Evolutionary conservation across 2,888 invertebrate species (phyloP).

Genomic region (Lithophane ornitopus): DNA sequence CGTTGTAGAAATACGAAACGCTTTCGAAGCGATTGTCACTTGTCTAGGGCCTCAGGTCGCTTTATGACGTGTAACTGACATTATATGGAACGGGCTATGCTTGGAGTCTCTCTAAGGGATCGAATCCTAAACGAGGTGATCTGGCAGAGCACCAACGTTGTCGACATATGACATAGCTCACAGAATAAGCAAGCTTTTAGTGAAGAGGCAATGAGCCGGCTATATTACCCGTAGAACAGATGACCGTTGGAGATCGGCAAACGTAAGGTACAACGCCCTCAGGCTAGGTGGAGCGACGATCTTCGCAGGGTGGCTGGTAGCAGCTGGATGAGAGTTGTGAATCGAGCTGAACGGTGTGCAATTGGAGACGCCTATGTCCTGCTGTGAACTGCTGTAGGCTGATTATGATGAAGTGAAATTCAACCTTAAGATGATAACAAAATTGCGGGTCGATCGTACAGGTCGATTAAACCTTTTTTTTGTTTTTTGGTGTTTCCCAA

Average conservation of each 20-base stretch:
- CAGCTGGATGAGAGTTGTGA: neutral
- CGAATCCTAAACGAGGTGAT: neutral
- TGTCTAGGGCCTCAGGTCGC: too few relatives aligned
- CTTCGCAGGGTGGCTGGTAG: too few relatives aligned
- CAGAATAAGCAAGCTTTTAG: neutral
- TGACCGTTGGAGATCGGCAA: too few relatives aligned
- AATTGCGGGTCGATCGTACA: too few relatives aligned
- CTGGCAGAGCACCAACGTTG: neutral
- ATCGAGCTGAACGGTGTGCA: neutral
- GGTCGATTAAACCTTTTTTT: neutral
- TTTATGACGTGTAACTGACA: too few relatives aligned
- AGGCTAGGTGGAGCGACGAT: too few relatives aligned
- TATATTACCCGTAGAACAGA: neutral
- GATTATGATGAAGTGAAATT: neutral
- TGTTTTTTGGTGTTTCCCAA: too few relatives aligned
- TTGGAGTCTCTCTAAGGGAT: neutral
- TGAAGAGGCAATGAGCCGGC: neutral
- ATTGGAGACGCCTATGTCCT: neutral
- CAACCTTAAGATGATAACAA: neutral
- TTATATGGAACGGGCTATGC: neutral
- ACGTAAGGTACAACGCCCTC: too few relatives aligned
- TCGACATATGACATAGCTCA: neutral
- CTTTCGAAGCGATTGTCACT: too few relatives aligned
- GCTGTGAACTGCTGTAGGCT: neutral
- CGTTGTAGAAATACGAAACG: too few relatives aligned